Evolutionary conservation across 2,797 vertebrate species (phyloP).

Genomic region (Crotalus adamanteus): DNA sequence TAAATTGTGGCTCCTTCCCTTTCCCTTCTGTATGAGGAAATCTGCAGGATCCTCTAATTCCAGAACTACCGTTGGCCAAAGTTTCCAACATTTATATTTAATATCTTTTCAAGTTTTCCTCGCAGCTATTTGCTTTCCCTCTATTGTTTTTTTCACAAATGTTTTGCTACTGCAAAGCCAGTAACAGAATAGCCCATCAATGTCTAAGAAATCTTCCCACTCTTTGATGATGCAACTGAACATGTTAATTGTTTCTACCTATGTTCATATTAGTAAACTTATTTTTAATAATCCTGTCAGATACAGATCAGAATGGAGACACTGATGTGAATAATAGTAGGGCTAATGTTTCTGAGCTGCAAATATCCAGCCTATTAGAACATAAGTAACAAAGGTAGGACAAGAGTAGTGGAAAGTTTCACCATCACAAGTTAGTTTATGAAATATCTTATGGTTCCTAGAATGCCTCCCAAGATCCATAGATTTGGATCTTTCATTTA

Average conservation of each 20-base stretch:
- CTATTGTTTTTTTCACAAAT: background rate
- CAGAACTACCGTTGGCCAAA: background rate
- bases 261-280: background rate
- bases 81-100: constrained; percentile 8
- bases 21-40: background rate
- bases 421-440: background rate
- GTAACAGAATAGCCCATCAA: background rate
- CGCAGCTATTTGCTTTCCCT: background rate
- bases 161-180: background rate
- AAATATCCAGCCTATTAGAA: background rate
- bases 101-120: background rate
- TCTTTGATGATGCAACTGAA: too few species aligned
- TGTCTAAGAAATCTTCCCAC: background rate
- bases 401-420: background rate
- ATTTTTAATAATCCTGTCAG: background rate
- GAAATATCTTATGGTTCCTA: background rate
- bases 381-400: background rate
- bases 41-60: background rate
- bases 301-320: background rate
- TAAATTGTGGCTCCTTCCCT: background rate
- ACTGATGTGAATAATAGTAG: background rate
- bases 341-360: background rate
- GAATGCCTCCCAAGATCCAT: background rate
- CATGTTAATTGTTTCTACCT: background rate
- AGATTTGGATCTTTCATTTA: background rate